Percentiles rank a stretch among this genome's conserved stretches.
These are phyloP conservation scores for Ctenosaura bakeri DNA, from an alignment of 2,797 vertebrate genomes.

Conservation along the genomic window DNA sequence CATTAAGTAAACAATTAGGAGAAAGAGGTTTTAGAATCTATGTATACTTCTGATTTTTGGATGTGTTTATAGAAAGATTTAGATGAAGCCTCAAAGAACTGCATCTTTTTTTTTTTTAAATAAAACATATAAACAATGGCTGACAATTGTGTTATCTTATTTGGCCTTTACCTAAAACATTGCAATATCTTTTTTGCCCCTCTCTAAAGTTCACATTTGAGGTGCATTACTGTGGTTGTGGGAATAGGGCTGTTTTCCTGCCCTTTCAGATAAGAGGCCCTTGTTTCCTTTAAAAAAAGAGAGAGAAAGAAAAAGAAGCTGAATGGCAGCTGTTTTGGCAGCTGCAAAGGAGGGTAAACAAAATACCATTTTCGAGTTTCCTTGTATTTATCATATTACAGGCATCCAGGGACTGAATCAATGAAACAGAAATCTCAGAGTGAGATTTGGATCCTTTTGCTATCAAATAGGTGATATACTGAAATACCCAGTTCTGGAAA, in stretches of 20 bases:
- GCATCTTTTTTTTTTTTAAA: neutral
- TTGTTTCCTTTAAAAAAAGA: constrained; percentile 58
- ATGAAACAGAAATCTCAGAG: constrained; percentile 67
- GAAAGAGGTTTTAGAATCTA: neutral
- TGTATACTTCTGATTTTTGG: neutral
- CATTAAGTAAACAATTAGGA: neutral
- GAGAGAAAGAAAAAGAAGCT: constrained; percentile 42
- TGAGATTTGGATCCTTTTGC: constrained; percentile 27
- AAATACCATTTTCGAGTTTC: constrained; percentile 73
- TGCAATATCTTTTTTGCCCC: constrained; percentile 41
- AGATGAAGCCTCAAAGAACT: neutral
- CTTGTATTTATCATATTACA: constrained; percentile 76
- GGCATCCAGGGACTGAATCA: constrained; percentile 49
- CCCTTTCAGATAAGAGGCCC: constrained; percentile 59
- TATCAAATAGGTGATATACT: constrained; percentile 46
- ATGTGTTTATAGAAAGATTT: neutral
- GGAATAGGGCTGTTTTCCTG: constrained; percentile 61
- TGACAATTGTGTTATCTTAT: neutral
- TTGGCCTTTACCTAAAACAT: constrained; percentile 47
- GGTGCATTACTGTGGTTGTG: constrained; percentile 55
- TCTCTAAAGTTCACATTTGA: constrained; percentile 45
- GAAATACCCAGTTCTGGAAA: constrained; percentile 25
- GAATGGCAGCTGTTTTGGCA: constrained; percentile 75
- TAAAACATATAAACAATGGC: neutral
- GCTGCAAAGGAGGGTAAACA: constrained; percentile 72